Evolutionary conservation across 2,113 vertebrate genomes (phyloP).

Genomic region (Pongo abelii): DNA sequence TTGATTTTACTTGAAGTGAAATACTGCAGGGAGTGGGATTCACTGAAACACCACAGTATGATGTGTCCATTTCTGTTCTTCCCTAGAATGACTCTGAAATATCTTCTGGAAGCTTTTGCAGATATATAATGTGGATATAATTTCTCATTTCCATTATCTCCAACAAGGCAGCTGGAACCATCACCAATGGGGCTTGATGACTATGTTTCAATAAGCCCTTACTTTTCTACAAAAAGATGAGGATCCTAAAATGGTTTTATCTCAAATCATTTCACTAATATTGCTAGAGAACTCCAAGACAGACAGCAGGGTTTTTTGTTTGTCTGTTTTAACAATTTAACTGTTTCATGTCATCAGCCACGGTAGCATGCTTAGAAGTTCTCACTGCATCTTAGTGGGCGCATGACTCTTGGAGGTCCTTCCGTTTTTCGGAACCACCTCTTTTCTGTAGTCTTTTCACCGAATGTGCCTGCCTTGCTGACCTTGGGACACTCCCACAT

Average conservation of each 20-base stretch:
- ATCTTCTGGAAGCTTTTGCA: background rate
- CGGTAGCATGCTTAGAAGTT: background rate
- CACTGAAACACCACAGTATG: background rate
- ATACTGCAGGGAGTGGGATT: background rate
- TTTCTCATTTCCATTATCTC: background rate
- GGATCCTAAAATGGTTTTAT: conserved; percentile 1
- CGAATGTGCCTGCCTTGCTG: background rate
- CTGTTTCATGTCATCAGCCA: background rate
- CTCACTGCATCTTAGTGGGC: background rate
- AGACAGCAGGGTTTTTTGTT: background rate
- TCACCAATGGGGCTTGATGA: background rate
- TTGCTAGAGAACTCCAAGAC: background rate
- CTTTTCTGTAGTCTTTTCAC: background rate
- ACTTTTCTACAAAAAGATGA: conserved; percentile 52
- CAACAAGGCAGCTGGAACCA: background rate
- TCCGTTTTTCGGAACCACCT: background rate
- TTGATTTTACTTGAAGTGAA: background rate
- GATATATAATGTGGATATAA: background rate
- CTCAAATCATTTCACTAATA: conserved; percentile 10
- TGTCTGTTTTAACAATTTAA: background rate
- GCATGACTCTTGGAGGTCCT: background rate
- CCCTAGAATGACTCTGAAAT: background rate
- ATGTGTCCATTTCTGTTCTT: background rate
- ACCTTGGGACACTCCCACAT: background rate
- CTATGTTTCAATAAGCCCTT: background rate